A percentile compares a stretch with the other conserved stretches of the same genome.
Evolutionary conservation across 2,888 invertebrate species (phyloP).

Genomic region (Tricholauxania praeusta): DNA sequence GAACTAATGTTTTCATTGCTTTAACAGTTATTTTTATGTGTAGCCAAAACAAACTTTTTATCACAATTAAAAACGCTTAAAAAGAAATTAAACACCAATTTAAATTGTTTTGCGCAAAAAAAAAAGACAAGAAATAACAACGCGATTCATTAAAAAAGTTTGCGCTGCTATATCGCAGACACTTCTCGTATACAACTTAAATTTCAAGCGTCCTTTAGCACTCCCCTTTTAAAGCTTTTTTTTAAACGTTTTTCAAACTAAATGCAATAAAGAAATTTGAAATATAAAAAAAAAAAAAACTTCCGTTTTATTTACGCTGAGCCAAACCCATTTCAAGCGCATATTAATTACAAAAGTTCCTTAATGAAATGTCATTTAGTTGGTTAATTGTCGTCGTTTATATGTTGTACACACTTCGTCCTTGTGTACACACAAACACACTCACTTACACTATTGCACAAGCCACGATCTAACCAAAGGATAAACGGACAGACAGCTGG

Average conservation of each 20-base stretch:
- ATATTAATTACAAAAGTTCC: slow-evolving; percentile 51
- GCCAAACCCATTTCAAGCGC: slow-evolving; percentile 29
- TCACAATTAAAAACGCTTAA: too few relatives aligned
- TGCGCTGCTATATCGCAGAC: background rate
- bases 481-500: background rate
- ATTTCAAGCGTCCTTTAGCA: too few relatives aligned
- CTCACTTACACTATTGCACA: slow-evolving; percentile 24
- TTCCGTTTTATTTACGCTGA: slow-evolving; percentile 12
- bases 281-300: background rate
- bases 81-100: background rate
- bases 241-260: slow-evolving; percentile 14
- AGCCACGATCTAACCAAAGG: background rate
- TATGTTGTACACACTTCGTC: slow-evolving; percentile 9
- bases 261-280: background rate
- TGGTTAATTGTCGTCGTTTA: slow-evolving; percentile 57
- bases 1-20: too few relatives aligned
- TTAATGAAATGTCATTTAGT: slow-evolving; percentile 49
- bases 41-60: too few relatives aligned
- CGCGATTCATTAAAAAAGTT: slow-evolving; percentile 2
- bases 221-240: background rate
- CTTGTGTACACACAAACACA: slow-evolving; percentile 23
- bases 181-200: too few relatives aligned
- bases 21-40: too few relatives aligned
- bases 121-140: too few relatives aligned
- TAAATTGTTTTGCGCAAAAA: too few relatives aligned